A percentile compares a stretch with the other conserved stretches of the same genome.
Evolutionary conservation across 2,888 invertebrate species (phyloP).

Genomic region (Conops quadrifasciatus): DNA sequence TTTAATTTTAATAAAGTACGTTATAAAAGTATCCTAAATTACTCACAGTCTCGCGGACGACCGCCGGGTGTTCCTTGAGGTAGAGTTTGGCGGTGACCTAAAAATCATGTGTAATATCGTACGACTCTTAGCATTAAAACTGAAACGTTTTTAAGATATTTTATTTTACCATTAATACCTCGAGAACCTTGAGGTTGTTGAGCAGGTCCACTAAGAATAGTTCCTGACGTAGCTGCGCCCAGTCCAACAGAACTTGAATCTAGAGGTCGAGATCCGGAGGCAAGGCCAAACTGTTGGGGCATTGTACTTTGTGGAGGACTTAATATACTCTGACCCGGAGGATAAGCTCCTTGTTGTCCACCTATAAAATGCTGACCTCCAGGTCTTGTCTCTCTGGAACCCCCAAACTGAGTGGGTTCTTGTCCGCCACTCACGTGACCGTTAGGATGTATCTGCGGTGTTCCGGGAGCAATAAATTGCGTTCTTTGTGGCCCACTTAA

Average conservation of each 20-base stretch:
- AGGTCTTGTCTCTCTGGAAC: not conserved
- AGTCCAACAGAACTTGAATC: constrained; percentile 14
- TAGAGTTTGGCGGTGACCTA: constrained; percentile 11
- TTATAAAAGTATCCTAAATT: no score
- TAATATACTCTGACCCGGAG: not conserved
- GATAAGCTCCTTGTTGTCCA: constrained; percentile 2
- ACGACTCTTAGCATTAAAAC: constrained; percentile 2
- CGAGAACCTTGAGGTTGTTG: constrained; percentile 9
- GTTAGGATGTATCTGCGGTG: not conserved
- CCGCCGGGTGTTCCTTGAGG: constrained; percentile 27
- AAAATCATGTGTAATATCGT: constrained; percentile 4
- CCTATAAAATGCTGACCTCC: not conserved
- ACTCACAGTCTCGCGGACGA: constrained; percentile 28
- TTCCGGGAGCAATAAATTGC: not conserved
- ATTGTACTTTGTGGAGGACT: constrained; percentile 3
- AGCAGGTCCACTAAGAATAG: constrained; percentile 6
- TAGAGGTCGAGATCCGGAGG: not conserved
- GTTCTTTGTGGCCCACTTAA: not conserved
- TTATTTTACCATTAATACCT: not conserved
- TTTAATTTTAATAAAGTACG: not conserved
- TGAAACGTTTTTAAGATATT: not conserved
- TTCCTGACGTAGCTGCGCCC: not conserved
- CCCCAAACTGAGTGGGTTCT: not conserved
- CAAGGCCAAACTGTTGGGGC: not conserved
- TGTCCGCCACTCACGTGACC: not conserved